A percentile compares a stretch with the other conserved stretches of the same genome.
These are phyloP conservation scores for Pammene fasciana DNA, from an alignment of 2,888 invertebrate genomes.

Conservation along the genomic window DNA sequence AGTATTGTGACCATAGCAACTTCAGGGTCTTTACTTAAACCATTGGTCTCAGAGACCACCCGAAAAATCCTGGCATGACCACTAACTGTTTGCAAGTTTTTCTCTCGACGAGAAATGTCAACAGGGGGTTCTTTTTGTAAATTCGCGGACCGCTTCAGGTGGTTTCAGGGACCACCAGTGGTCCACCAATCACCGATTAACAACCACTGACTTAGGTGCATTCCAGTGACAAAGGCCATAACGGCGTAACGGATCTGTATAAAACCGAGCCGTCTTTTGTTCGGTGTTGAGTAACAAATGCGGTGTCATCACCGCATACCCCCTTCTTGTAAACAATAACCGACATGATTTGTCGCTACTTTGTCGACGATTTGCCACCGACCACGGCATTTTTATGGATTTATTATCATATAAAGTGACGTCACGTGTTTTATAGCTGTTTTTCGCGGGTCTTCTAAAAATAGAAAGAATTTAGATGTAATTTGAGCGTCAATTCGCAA, in stretches of 20 bases:
- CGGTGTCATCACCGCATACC: neutral
- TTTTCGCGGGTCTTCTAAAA: conserved; percentile 12
- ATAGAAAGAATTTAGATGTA: conserved; percentile 4
- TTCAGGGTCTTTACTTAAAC: too few species aligned
- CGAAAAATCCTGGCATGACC: too few species aligned
- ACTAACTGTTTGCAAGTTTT: too few species aligned
- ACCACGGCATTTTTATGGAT: conserved; percentile 39
- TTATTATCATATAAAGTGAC: conserved; percentile 36
- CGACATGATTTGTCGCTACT: conserved; percentile 44
- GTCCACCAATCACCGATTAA: too few species aligned
- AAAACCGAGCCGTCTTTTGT: neutral
- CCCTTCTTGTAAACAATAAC: conserved; percentile 29
- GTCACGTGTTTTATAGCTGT: conserved; percentile 34
- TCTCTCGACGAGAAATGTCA: too few species aligned
- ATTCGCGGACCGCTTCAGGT: too few species aligned
- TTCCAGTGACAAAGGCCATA: too few species aligned
- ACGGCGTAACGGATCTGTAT: neutral
- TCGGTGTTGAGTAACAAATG: conserved; percentile 2
- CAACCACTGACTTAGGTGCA: too few species aligned
- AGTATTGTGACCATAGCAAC: too few species aligned
- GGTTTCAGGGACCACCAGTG: too few species aligned
- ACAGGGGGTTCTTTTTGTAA: too few species aligned
- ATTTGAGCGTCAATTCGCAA: neutral
- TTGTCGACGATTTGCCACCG: conserved; percentile 39
- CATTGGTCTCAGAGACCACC: too few species aligned